These are phyloP conservation scores for Gallirallus australis DNA, from an alignment of 2,797 vertebrate genomes.

Conservation along the genomic window DNA sequence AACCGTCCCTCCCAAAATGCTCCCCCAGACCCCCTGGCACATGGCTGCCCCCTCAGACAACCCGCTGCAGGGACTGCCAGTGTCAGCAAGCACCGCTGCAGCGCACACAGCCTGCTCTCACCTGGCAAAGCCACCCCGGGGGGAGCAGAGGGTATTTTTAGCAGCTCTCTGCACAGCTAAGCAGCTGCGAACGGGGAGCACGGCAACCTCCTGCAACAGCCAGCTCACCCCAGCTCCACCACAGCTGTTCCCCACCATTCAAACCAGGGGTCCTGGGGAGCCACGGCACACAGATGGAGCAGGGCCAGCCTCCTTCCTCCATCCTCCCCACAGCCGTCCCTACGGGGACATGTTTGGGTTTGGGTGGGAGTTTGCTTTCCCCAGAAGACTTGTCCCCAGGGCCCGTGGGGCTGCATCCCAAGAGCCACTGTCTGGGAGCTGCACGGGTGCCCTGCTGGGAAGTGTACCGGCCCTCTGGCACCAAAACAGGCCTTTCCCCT, in stretches of 20 bases:
- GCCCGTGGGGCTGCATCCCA: background rate
- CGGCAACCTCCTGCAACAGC: background rate
- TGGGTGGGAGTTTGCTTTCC: background rate
- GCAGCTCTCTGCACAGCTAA: background rate
- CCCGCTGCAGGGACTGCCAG: fast-evolving
- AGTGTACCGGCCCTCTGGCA: fast-evolving
- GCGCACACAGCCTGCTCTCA: fast-evolving
- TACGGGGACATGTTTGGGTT: fast-evolving
- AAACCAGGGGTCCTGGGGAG: background rate
- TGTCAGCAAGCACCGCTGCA: fast-evolving
- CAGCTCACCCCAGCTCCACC: background rate
- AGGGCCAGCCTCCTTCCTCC: background rate
- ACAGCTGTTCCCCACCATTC: fast-evolving
- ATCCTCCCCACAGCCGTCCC: background rate
- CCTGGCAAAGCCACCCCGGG: background rate
- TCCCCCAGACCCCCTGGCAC: background rate
- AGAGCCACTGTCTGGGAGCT: background rate
- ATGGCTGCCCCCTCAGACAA: background rate
- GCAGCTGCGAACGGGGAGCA: background rate
- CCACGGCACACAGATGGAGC: fast-evolving
- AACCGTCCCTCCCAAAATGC: background rate
- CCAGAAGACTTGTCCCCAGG: background rate
- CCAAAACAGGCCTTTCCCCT: background rate
- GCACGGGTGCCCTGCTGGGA: background rate
- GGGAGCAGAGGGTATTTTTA: background rate